These are phyloP conservation scores for Caenorhabditis wallacei DNA, from an alignment of 2,888 invertebrate species.

Conservation along the genomic window DNA sequence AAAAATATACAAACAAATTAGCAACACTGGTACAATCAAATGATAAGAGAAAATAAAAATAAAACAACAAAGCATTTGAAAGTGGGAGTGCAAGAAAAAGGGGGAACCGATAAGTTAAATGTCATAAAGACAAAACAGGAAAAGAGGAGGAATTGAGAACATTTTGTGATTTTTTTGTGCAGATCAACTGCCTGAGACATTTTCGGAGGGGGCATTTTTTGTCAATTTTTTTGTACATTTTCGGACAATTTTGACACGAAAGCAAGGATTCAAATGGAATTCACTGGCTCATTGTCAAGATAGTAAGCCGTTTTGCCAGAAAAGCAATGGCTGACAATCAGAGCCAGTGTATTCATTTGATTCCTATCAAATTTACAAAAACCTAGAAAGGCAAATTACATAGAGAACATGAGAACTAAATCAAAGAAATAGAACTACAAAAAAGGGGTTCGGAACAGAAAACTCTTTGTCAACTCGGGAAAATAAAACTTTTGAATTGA, in stretches of 20 bases:
- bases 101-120: conserved; percentile 56
- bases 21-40: conserved; percentile 57
- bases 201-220: conserved; percentile 46
- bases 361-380: conserved; percentile 49
- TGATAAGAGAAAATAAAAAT: conserved; percentile 36
- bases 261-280: conserved; percentile 3
- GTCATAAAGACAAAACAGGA: conserved; percentile 29
- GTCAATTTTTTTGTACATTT: conserved; percentile 69
- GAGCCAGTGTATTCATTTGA: conserved; percentile 38
- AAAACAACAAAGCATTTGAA: conserved; percentile 54
- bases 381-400: conserved; percentile 38
- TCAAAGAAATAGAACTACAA: conserved; percentile 38
- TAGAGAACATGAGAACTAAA: conserved; percentile 33
- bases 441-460: background rate
- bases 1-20: conserved; percentile 60
- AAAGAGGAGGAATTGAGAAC: conserved; percentile 51
- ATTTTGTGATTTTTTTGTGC: conserved; percentile 65
- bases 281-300: conserved; percentile 60
- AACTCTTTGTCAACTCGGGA: conserved; percentile 3
- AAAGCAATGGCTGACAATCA: conserved; percentile 39
- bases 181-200: conserved; percentile 68
- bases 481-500: background rate
- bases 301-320: conserved; percentile 14
- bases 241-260: conserved; percentile 67
- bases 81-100: background rate